phyloP scores from a whole-genome alignment of 2,797 vertebrate species.

The Enteromius anoplus region DNA sequence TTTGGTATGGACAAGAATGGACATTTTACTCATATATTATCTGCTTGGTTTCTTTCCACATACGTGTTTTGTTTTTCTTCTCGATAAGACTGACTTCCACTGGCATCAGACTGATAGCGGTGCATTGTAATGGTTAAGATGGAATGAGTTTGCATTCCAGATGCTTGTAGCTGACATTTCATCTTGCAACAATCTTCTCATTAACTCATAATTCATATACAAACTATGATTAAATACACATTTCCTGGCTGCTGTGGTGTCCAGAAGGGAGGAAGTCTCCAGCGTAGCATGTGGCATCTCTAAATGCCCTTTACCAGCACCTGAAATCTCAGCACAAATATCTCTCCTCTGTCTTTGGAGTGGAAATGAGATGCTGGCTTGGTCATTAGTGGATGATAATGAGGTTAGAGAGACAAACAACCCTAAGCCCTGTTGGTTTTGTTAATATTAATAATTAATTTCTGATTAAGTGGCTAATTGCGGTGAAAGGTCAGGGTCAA shows the following conservation, averaged over 20 bases:
- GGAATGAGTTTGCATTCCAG: background rate
- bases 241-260: conserved; percentile 33
- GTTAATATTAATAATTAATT: conserved; percentile 82
- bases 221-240: conserved; percentile 37
- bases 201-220: conserved; percentile 30
- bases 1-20: conserved; percentile 23
- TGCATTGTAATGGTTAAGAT: background rate
- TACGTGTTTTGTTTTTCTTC: conserved; percentile 27
- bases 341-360: conserved; percentile 67
- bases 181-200: conserved; percentile 33
- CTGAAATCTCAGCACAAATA: conserved; percentile 64
- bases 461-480: conserved; percentile 82
- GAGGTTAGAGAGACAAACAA: conserved; percentile 81
- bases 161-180: conserved; percentile 40
- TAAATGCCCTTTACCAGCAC: conserved; percentile 64
- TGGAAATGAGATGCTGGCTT: conserved; percentile 79
- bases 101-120: background rate
- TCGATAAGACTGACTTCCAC: conserved; percentile 6
- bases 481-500: conserved; percentile 82
- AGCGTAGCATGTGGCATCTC: conserved; percentile 60
- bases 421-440: conserved; percentile 80
- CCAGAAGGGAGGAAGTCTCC: conserved; percentile 43
- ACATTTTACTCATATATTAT: conserved; percentile 26
- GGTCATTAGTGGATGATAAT: conserved; percentile 82
- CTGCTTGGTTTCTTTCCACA: background rate